Evolutionary conservation across 2,113 vertebrate genomes (phyloP).

Genomic region (Cygnus buccinator): DNA sequence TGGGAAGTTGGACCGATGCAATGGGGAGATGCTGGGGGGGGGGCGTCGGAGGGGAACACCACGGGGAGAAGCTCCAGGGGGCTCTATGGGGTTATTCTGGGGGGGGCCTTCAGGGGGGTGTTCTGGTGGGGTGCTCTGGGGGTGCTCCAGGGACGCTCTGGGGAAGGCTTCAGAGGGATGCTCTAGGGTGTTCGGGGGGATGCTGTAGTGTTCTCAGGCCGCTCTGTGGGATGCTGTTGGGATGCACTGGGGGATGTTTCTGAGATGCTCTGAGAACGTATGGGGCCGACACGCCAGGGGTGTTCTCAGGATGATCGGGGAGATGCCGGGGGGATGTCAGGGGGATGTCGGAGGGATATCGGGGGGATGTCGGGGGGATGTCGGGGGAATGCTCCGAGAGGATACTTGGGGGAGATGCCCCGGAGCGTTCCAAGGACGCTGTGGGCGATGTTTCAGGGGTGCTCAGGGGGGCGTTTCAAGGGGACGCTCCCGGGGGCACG

Average conservation of each 20-base stretch:
- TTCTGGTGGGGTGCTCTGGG: not conserved
- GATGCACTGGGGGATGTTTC: not conserved
- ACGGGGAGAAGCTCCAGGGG: too few species aligned
- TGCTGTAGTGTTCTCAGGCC: too few species aligned
- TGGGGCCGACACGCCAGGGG: not conserved
- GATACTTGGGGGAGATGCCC: not conserved
- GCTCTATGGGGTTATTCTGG: too few species aligned
- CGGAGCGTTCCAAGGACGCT: too few species aligned
- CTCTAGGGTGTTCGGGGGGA: too few species aligned
- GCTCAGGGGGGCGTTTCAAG: not conserved
- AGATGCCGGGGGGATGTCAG: too few species aligned
- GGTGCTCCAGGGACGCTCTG: not conserved
- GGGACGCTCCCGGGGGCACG: not conserved
- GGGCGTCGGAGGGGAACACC: not conserved
- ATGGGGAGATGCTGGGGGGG: not conserved
- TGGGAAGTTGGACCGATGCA: not conserved
- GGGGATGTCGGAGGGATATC: not conserved
- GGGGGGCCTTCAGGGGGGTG: not conserved
- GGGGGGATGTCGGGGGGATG: too few species aligned
- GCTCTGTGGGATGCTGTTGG: not conserved
- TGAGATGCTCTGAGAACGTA: not conserved
- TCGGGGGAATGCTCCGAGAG: not conserved
- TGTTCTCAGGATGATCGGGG: not conserved
- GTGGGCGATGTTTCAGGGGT: too few species aligned
- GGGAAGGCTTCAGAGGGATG: not conserved